Conservation (phyloP, 2,888 invertebrate genomes). For the Ochropleura plecta region DNA sequence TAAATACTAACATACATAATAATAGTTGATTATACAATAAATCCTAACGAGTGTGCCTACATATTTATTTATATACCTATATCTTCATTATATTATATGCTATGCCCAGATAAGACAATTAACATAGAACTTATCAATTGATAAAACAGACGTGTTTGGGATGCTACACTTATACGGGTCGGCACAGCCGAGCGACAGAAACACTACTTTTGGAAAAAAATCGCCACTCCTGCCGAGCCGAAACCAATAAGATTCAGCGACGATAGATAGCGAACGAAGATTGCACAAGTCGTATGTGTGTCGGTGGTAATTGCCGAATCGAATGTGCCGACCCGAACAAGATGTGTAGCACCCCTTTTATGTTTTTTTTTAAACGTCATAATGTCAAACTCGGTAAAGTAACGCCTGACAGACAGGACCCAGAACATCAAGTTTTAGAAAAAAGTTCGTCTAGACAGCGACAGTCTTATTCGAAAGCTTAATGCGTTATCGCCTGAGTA, state of each 20-base stretch:
- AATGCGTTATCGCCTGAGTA: background rate
- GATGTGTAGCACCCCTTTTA: background rate
- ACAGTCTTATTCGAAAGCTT: slow-evolving; percentile 17
- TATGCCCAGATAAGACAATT: slow-evolving; percentile 79
- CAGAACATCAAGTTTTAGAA: slow-evolving; percentile 14
- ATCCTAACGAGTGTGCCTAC: slow-evolving; percentile 53
- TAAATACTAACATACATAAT: slow-evolving; percentile 47
- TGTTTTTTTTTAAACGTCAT: slow-evolving; percentile 17
- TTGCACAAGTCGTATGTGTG: background rate
- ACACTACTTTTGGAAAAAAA: background rate
- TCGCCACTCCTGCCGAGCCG: background rate
- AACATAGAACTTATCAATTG: slow-evolving; percentile 35
- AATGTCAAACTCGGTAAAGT: slow-evolving; percentile 28
- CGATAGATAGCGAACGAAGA: background rate
- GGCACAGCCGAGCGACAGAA: background rate
- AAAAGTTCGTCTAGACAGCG: background rate
- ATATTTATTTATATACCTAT: slow-evolving; percentile 18
- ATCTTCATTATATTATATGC: slow-evolving; percentile 69
- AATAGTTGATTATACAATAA: slow-evolving; percentile 38
- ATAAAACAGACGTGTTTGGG: slow-evolving; percentile 9
- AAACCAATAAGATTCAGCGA: background rate
- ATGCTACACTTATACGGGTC: background rate
- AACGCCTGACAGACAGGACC: slow-evolving; percentile 3
- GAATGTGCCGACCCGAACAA: background rate
- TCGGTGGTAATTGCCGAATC: background rate